Evolutionary conservation across 1,140 invertebrate genomes (phyloP).

Genomic region (Eriosoma lanigerum): DNA sequence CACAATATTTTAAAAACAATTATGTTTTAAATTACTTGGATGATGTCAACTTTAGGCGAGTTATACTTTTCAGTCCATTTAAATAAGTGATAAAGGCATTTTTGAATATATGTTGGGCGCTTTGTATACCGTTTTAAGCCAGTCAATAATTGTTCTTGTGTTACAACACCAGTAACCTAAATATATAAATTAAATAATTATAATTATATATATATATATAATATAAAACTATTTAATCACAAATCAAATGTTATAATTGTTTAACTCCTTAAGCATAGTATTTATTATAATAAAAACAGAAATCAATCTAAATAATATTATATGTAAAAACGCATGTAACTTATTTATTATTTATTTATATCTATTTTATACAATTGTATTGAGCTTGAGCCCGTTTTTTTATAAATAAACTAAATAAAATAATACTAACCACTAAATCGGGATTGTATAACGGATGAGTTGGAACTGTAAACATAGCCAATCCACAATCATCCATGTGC

Average conservation of each 20-base stretch:
- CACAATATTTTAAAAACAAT: neutral
- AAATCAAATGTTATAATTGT: no score
- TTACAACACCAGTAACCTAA: conserved; percentile 68
- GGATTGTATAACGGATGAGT: conserved; percentile 59
- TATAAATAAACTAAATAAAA: neutral
- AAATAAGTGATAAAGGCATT: conserved; percentile 73
- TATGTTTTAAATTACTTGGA: conserved; percentile 58
- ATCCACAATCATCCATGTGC: conserved; percentile 65
- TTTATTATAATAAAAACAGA: neutral
- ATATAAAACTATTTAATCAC: no score
- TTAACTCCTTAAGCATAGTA: neutral
- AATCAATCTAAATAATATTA: neutral
- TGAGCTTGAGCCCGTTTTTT: no score
- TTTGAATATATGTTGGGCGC: conserved; percentile 69
- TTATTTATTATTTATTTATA: no score
- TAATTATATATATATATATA: conserved; percentile 35
- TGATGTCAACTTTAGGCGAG: conserved; percentile 68
- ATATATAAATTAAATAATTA: conserved; percentile 49
- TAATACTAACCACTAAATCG: conserved; percentile 59
- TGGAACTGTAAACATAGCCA: conserved; percentile 63
- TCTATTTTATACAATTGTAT: no score
- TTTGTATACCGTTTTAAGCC: conserved; percentile 66
- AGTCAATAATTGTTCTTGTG: conserved; percentile 67
- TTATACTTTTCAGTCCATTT: conserved; percentile 64
- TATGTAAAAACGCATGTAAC: no score